phyloP scores from a whole-genome alignment of 2,888 invertebrate species.

The Drosophila buzzatii region DNA sequence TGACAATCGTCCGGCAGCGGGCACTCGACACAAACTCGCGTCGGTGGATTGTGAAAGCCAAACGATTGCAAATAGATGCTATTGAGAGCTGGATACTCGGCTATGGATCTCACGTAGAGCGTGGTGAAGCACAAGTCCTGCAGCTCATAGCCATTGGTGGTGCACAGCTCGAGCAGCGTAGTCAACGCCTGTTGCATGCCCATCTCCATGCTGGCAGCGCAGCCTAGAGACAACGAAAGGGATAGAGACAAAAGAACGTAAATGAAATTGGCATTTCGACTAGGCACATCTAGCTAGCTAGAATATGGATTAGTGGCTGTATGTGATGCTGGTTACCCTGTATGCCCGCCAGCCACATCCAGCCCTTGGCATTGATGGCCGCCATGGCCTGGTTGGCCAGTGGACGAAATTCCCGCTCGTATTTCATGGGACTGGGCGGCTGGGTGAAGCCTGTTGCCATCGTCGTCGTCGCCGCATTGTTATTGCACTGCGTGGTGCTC shows the following conservation, averaged over 20 bases:
- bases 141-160: constrained; percentile 85
- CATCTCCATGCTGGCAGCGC: constrained; percentile 87
- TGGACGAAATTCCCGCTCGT: constrained; percentile 87
- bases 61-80: constrained; percentile 91
- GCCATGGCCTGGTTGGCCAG: constrained; percentile 88
- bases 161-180: constrained; percentile 88
- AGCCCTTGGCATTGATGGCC: constrained; percentile 90
- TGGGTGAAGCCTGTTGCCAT: constrained; percentile 65
- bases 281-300: too few species aligned
- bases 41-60: constrained; percentile 92
- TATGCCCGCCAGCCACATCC: constrained; percentile 94
- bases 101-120: constrained; percentile 94
- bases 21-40: constrained; percentile 93
- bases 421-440: constrained; percentile 85
- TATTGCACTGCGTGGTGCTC: constrained; percentile 70
- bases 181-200: constrained; percentile 91
- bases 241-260: not conserved
- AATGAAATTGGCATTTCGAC: not conserved
- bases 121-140: constrained; percentile 92
- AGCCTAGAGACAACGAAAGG: constrained; percentile 83
- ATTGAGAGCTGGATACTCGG: constrained; percentile 91
- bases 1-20: constrained; percentile 90
- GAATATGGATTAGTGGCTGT: not conserved
- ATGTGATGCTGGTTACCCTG: constrained; percentile 85
- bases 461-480: constrained; percentile 60